A percentile compares a stretch with the other conserved stretches of the same genome.
These are phyloP conservation scores for Lithophane semibrunnea DNA, from an alignment of 2,888 invertebrate species.

Conservation along the genomic window DNA sequence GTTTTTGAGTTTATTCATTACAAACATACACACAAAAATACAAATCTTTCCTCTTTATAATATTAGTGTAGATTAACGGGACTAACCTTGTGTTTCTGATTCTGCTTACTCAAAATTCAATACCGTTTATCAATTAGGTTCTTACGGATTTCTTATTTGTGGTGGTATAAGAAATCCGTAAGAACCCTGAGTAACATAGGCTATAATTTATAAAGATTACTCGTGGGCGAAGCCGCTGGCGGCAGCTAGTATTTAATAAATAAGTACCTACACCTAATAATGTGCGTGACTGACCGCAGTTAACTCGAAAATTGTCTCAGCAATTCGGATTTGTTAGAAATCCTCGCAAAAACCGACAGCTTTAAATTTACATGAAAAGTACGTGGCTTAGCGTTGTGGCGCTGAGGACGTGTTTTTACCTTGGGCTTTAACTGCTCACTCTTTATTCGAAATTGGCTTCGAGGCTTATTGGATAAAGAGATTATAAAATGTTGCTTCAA, in stretches of 20 bases:
- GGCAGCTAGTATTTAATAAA: not conserved
- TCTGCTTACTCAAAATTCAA: no score
- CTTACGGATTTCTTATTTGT: no score
- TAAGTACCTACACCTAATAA: constrained; percentile 24
- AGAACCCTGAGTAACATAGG: no score
- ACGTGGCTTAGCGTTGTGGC: constrained; percentile 76
- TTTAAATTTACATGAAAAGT: constrained; percentile 84
- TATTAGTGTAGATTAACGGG: no score
- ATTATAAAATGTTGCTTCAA: constrained; percentile 77
- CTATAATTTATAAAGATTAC: no score
- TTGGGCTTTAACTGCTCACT: constrained; percentile 80
- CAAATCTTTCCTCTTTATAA: no score
- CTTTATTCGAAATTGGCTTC: constrained; percentile 82
- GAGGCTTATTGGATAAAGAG: constrained; percentile 80
- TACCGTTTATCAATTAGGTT: no score
- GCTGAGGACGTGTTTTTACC: constrained; percentile 78
- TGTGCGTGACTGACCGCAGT: constrained; percentile 69
- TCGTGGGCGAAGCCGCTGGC: no score
- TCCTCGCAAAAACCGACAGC: constrained; percentile 79
- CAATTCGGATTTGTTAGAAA: constrained; percentile 76
- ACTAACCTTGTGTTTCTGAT: no score
- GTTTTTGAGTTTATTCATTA: no score
- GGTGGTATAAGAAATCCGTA: no score
- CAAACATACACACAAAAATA: no score
- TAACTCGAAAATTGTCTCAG: constrained; percentile 75